Percentiles rank a stretch among this genome's conserved stretches.
Conservation (phyloP, 92 coral and sea anemone species). For the Paramuricea clavata region DNA sequence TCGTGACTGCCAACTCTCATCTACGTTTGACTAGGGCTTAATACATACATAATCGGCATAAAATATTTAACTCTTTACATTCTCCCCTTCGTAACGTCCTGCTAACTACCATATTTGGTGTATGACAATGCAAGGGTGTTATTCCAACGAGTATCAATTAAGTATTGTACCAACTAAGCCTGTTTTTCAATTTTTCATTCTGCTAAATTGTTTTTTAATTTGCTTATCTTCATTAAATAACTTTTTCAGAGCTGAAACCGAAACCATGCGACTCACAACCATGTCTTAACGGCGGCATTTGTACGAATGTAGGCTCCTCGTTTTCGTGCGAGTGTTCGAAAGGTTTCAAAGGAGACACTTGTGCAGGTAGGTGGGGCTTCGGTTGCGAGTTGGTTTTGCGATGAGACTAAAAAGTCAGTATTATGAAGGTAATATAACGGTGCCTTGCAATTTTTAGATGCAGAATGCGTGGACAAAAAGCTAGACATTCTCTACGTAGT, state of each 20-base stretch:
- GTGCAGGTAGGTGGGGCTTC: constrained; percentile 8
- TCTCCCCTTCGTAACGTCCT: too few species aligned
- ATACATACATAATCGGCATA: too few species aligned
- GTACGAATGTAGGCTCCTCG: background rate
- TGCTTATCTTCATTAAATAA: background rate
- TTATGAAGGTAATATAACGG: background rate
- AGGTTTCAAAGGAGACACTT: background rate
- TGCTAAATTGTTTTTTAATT: background rate
- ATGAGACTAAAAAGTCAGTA: background rate
- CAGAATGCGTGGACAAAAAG: background rate
- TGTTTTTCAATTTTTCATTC: too few species aligned
- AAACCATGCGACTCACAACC: constrained; percentile 23
- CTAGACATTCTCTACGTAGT: constrained; percentile 18
- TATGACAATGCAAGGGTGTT: too few species aligned
- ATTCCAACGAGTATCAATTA: too few species aligned
- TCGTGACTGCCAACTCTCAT: too few species aligned
- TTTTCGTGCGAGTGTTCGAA: constrained; percentile 5
- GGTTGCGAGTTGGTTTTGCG: background rate
- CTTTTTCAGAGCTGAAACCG: constrained; percentile 17
- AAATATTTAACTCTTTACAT: too few species aligned
- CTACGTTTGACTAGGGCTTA: too few species aligned
- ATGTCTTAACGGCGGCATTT: constrained; percentile 8
- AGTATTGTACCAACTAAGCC: too few species aligned
- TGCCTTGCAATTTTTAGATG: background rate
- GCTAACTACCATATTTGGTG: too few species aligned